phyloP scores from a whole-genome alignment of 2,888 invertebrate genomes.

The Ecdyonurus torrentis region DNA sequence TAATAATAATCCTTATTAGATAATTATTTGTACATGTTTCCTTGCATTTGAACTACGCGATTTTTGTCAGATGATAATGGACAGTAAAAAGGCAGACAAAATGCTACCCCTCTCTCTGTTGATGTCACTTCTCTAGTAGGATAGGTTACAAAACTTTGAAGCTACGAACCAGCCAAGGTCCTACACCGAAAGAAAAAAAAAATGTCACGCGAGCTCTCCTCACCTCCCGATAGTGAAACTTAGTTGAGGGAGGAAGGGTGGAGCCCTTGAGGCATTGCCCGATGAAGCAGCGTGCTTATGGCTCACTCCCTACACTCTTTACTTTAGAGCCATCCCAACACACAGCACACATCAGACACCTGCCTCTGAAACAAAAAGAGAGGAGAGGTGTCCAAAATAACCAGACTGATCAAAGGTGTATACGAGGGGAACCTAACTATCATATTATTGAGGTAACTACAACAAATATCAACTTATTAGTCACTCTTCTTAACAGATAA shows the following conservation, averaged over 20 bases:
- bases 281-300: conserved; percentile 8
- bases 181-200: not conserved
- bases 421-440: not conserved
- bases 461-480: too few species aligned
- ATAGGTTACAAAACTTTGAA: too few species aligned
- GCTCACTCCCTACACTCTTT: conserved; percentile 10
- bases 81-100: too few species aligned
- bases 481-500: too few species aligned
- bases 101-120: too few species aligned
- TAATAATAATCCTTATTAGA: too few species aligned
- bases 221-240: not conserved
- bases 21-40: too few species aligned
- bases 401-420: conserved; percentile 32
- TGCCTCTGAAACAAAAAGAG: conserved; percentile 67
- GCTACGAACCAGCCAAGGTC: not conserved
- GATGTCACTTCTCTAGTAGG: too few species aligned
- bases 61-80: too few species aligned
- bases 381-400: conserved; percentile 30
- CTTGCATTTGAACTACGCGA: too few species aligned
- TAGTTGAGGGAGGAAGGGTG: not conserved
- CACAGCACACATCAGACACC: conserved; percentile 50
- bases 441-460: not conserved
- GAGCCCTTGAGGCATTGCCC: conserved; percentile 6
- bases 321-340: conserved; percentile 20
- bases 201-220: not conserved